Base-by-base conservation (phyloP, 2,888 invertebrate species). In the Laothoe populi region DNA sequence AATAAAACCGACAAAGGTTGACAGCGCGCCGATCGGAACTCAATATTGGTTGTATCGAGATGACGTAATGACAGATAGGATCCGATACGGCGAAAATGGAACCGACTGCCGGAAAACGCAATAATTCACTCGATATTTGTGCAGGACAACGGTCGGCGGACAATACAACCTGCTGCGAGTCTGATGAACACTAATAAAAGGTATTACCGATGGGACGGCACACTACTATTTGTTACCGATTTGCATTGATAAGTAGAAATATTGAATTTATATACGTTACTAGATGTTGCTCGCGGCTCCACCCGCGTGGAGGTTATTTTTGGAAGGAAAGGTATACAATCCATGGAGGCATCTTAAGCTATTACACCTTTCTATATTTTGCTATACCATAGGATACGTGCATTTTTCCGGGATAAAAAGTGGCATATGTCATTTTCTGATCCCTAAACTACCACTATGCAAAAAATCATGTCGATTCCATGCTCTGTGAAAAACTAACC, bases 111-210 rank as follows among this genome's bases (percentile, higher is more conserved):
- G 71, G 72, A 71, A 64, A 70, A 70, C 70, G 75, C 73, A 75
- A 80, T 84, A 86, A 87, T 84, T 84, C 83, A 83, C 78, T 81
- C 83, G 78, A 84, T 88, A 86, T 85, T 84, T 86, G 81, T 84
- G 73, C 71, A n/a, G 74, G 72, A 42, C 42, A 72, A 71, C 67
- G 74, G 73, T 65, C 72, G 64, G 67, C 64, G 81, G 74, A 85
- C 87, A 83, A 84, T 82, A 82, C 84, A 75, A 78, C 90, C 88
- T 79, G 89, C 90, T 87, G 90, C 61, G 90, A 80, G 70, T 70
- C 66, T 84, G 88, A 88, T 87, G 79, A 82, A 83, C 78, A 78
- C 76, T 74, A 73, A 23, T 26, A 26, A 26, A 21, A 40, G 26
- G n/a, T 40, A 49, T 53, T 31, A 8, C 38, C 38, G 13, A 4